Conservation (phyloP, 2,888 invertebrate species). For the Leptopilina drosophilae region DNA sequence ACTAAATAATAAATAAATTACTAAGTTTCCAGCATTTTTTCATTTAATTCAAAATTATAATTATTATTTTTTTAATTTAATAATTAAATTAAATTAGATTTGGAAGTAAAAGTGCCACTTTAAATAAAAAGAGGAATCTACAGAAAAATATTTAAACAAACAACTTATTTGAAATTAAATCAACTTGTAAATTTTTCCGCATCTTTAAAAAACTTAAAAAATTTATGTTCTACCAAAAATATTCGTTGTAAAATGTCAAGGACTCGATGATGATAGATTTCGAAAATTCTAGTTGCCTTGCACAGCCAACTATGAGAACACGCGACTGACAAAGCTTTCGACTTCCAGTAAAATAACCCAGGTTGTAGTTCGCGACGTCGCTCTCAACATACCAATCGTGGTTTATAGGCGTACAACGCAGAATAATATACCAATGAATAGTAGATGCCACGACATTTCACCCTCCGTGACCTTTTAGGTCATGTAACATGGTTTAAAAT, state of each 20-base stretch:
- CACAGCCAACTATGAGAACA: conserved; percentile 66
- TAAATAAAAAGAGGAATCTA: too few relatives aligned
- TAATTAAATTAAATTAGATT: too few relatives aligned
- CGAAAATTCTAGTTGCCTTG: conserved; percentile 60
- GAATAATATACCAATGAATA: conserved; percentile 51
- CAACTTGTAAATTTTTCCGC: too few relatives aligned
- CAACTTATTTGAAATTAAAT: too few relatives aligned
- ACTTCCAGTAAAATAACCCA: conserved; percentile 56
- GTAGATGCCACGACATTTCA: conserved; percentile 43
- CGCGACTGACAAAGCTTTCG: conserved; percentile 67
- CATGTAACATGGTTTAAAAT: conserved; percentile 44
- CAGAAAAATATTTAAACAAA: too few relatives aligned
- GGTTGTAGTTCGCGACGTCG: conserved; percentile 63
- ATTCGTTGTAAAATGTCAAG: background rate
- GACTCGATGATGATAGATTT: conserved; percentile 7
- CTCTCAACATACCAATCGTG: conserved; percentile 57
- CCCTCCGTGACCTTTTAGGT: conserved; percentile 45
- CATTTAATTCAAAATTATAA: too few relatives aligned
- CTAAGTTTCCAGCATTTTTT: too few relatives aligned
- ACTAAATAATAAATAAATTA: too few relatives aligned
- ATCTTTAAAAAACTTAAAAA: background rate
- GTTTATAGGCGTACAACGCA: conserved; percentile 53
- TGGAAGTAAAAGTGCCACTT: too few relatives aligned
- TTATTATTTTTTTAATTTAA: too few relatives aligned
- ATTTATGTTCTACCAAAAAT: background rate